A percentile compares a stretch with the other conserved stretches of the same genome.
Evolutionary conservation across 2,113 vertebrate genomes (phyloP).

Genomic region (Tretioscincus oriximinensis): DNA sequence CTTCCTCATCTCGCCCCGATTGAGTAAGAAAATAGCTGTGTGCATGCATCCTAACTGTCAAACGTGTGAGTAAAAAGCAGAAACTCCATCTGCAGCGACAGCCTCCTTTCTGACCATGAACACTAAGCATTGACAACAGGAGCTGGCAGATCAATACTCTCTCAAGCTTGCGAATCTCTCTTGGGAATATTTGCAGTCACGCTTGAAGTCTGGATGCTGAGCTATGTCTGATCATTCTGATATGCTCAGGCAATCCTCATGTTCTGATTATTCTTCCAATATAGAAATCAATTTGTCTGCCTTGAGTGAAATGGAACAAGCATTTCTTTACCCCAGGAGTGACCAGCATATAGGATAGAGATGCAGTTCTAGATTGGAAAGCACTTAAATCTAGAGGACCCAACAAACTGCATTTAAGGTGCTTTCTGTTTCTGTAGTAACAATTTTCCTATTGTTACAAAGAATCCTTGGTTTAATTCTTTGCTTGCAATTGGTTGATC

Average conservation of each 20-base stretch:
- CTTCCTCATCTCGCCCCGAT: no score
- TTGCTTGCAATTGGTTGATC: no score
- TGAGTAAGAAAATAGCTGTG: no score
- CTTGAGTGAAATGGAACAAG: neutral
- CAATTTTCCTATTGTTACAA: no score
- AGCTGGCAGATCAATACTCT: neutral
- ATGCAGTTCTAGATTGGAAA: neutral
- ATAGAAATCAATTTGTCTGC: slow-evolving; percentile 1
- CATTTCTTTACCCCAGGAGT: neutral
- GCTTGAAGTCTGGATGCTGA: neutral
- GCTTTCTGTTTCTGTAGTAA: no score
- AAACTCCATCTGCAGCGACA: neutral
- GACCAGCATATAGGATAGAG: neutral
- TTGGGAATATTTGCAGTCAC: neutral
- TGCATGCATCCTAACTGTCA: no score
- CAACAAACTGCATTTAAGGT: neutral
- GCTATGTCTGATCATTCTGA: neutral
- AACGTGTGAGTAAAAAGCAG: neutral
- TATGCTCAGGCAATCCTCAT: neutral
- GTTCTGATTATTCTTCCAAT: neutral
- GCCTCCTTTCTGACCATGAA: neutral
- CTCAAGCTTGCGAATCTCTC: neutral
- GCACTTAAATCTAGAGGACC: neutral
- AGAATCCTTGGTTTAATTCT: no score
- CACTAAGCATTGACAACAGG: neutral